Percentiles rank a stretch among this genome's conserved stretches.
Evolutionary conservation across 2,888 invertebrate genomes (phyloP).

Genomic region (Agrilus biguttatus): DNA sequence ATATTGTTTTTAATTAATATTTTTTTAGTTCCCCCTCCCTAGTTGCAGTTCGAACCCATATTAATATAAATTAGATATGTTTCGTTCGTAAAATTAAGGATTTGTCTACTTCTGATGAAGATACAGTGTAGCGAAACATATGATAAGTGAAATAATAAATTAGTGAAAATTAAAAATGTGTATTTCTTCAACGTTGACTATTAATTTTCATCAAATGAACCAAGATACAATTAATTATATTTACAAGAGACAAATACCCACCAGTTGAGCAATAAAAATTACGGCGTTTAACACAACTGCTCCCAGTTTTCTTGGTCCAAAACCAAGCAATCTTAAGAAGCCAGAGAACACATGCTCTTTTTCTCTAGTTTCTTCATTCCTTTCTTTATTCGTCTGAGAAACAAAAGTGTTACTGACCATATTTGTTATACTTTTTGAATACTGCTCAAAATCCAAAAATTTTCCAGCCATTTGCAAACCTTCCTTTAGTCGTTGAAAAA

Average conservation of each 20-base stretch:
- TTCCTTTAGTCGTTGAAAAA: conserved; percentile 26
- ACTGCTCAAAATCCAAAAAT: conserved; percentile 30
- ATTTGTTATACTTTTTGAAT: conserved; percentile 43
- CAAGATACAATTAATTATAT: no score
- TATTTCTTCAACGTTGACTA: no score
- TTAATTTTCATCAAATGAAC: no score
- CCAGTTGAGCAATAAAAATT: conserved; percentile 73
- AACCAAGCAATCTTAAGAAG: conserved; percentile 55
- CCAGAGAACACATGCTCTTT: conserved; percentile 33
- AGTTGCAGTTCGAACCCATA: no score
- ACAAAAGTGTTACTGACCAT: conserved; percentile 43
- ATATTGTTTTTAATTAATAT: no score
- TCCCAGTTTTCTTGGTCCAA: conserved; percentile 62
- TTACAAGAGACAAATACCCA: conserved; percentile 29
- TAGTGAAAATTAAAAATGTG: no score
- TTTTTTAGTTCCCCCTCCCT: no score
- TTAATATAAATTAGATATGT: no score
- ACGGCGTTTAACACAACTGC: conserved; percentile 72
- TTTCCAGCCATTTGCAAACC: conserved; percentile 36
- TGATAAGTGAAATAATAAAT: no score
- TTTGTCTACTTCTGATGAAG: no score
- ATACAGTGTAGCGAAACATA: no score
- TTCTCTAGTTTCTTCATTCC: conserved; percentile 14
- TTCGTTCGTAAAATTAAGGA: no score
- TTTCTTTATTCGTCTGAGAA: conserved; percentile 14